Evolutionary conservation across 2,113 vertebrate genomes (phyloP).

Genomic region (Anser cygnoides): DNA sequence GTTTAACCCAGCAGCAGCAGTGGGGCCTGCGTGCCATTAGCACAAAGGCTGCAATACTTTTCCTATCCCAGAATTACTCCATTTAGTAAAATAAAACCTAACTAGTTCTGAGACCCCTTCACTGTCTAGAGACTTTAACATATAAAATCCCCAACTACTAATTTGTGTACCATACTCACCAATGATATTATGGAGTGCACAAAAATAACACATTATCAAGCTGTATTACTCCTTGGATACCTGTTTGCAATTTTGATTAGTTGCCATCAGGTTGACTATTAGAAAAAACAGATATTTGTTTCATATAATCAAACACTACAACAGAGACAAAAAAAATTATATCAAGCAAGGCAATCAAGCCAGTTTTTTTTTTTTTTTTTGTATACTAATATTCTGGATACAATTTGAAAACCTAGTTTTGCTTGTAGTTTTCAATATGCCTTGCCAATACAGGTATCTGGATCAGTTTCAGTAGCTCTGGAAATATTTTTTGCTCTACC

Average conservation of each 20-base stretch:
- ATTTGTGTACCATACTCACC: background rate
- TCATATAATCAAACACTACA: background rate
- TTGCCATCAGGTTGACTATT: conserved; percentile 32
- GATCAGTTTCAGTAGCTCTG: background rate
- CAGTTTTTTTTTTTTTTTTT: background rate
- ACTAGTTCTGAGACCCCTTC: background rate
- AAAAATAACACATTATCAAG: background rate
- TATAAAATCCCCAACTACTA: background rate
- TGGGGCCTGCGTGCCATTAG: background rate
- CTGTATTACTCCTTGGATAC: background rate
- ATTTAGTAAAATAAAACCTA: conserved; percentile 1
- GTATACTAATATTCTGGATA: background rate
- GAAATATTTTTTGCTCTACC: conserved; percentile 72
- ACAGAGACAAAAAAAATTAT: background rate
- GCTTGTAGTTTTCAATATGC: background rate
- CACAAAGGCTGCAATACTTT: background rate
- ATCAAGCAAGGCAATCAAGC: background rate
- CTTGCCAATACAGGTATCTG: background rate
- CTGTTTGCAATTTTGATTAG: conserved; percentile 47
- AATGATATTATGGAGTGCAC: background rate
- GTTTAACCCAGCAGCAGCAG: background rate
- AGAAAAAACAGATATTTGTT: background rate
- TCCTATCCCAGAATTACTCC: background rate
- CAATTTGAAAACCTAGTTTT: background rate
- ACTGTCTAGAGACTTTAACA: background rate